Conservation (phyloP, 2,888 invertebrate genomes). For the Phyto melanocephala region DNA sequence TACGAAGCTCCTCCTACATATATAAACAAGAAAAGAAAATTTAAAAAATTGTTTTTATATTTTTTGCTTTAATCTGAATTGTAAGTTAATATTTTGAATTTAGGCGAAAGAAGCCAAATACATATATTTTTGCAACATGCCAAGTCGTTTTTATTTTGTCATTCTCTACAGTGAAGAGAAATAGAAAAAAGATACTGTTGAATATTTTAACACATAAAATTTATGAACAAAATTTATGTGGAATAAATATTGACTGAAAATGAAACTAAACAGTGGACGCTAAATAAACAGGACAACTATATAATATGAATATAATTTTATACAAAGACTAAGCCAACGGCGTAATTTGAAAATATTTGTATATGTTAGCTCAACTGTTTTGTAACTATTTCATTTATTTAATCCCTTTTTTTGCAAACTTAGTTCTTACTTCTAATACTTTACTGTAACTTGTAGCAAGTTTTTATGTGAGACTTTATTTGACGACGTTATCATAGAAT, state of each 20-base stretch:
- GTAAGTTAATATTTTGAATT: not conserved
- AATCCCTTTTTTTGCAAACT: too few species aligned
- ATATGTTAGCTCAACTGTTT: too few species aligned
- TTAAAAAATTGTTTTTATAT: too few species aligned
- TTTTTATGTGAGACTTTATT: not conserved
- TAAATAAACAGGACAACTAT: not conserved
- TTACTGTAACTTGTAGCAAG: not conserved
- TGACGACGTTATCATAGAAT: not conserved
- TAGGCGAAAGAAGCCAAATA: not conserved
- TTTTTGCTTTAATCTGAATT: too few species aligned
- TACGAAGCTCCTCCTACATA: too few species aligned
- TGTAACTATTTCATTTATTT: too few species aligned
- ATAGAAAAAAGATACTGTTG: slow-evolving; percentile 37
- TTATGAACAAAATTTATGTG: slow-evolving; percentile 17
- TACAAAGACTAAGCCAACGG: too few species aligned
- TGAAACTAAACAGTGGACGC: not conserved
- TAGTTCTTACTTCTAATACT: too few species aligned
- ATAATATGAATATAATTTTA: too few species aligned
- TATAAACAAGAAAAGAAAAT: too few species aligned
- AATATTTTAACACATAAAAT: slow-evolving; percentile 40
- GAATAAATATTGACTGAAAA: slow-evolving; percentile 17
- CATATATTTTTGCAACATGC: not conserved
- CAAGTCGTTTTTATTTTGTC: not conserved
- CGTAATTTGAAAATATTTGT: too few species aligned
- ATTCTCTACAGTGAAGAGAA: not conserved